Evolutionary conservation across 2,888 invertebrate genomes (phyloP).

Genomic region (Pseudococcus viburni): DNA sequence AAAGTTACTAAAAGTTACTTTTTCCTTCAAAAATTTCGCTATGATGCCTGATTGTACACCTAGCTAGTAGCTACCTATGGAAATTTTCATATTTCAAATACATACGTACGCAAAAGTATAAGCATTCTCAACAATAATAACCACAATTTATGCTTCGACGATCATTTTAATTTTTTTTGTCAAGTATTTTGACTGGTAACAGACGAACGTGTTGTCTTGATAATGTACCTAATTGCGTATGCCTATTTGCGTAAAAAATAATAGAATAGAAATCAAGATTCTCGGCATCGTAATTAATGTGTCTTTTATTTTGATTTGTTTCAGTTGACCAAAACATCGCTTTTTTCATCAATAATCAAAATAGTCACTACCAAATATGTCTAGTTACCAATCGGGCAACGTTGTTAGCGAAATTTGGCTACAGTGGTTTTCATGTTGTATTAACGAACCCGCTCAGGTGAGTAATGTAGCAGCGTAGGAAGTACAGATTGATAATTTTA

Average conservation of each 20-base stretch:
- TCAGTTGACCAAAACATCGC: background rate
- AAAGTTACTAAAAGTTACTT: too few relatives aligned
- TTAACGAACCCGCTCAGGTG: conserved; percentile 80
- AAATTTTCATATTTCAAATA: background rate
- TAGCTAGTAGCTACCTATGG: too few relatives aligned
- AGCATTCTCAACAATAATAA: background rate
- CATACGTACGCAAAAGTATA: background rate
- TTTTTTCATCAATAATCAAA: conserved; percentile 34
- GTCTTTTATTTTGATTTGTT: background rate
- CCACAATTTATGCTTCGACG: background rate
- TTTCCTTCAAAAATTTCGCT: too few relatives aligned
- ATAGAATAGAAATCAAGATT: background rate
- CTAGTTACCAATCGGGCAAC: conserved; percentile 69
- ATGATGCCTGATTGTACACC: too few relatives aligned
- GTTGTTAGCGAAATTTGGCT: conserved; percentile 81
- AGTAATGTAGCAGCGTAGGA: conserved; percentile 37
- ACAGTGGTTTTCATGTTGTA: conserved; percentile 93
- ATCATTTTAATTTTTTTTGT: background rate
- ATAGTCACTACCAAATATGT: conserved; percentile 66
- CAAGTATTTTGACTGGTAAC: background rate
- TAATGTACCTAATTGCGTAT: background rate
- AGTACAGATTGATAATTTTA: background rate
- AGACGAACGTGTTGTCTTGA: background rate
- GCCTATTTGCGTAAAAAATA: background rate
- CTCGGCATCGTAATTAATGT: background rate